A percentile compares a stretch with the other conserved stretches of the same genome.
Conservation (phyloP, 2,888 invertebrate genomes). For the Drosophila subquinaria region DNA sequence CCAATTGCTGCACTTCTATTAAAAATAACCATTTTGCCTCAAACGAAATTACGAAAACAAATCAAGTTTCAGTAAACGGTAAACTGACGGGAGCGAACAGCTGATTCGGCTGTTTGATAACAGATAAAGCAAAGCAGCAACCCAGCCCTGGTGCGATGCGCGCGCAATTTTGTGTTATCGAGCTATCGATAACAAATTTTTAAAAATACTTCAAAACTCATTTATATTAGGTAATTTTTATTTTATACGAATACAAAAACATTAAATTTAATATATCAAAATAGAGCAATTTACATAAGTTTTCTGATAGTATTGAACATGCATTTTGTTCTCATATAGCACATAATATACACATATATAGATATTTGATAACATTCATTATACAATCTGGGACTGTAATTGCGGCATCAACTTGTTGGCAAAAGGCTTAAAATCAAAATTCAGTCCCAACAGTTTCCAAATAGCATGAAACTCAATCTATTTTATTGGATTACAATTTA, state of each 20-base stretch:
- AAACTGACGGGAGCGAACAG: slow-evolving; percentile 20
- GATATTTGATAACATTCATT: no score
- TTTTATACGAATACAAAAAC: not conserved
- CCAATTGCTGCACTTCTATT: slow-evolving; percentile 34
- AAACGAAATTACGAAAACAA: not conserved
- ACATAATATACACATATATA: no score
- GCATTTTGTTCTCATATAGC: no score
- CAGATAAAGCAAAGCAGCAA: not conserved
- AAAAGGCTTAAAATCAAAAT: slow-evolving; percentile 13
- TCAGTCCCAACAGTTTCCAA: not conserved
- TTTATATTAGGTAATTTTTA: not conserved
- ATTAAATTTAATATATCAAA: not conserved
- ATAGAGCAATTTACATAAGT: not conserved
- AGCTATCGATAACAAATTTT: slow-evolving; percentile 36
- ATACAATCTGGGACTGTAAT: not conserved
- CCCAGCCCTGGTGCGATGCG: slow-evolving; percentile 39
- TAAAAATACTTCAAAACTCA: not conserved
- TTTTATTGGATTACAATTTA: slow-evolving; percentile 43
- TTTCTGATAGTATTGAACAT: no score
- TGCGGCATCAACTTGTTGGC: not conserved
- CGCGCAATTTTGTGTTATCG: slow-evolving; percentile 11
- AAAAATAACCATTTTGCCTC: slow-evolving; percentile 44
- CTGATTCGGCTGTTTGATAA: slow-evolving; percentile 35
- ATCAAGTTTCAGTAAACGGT: not conserved
- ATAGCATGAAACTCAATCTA: slow-evolving; percentile 22